Evolutionary conservation across 2,797 vertebrate species (phyloP).

Genomic region (Cheirogaleus major): DNA sequence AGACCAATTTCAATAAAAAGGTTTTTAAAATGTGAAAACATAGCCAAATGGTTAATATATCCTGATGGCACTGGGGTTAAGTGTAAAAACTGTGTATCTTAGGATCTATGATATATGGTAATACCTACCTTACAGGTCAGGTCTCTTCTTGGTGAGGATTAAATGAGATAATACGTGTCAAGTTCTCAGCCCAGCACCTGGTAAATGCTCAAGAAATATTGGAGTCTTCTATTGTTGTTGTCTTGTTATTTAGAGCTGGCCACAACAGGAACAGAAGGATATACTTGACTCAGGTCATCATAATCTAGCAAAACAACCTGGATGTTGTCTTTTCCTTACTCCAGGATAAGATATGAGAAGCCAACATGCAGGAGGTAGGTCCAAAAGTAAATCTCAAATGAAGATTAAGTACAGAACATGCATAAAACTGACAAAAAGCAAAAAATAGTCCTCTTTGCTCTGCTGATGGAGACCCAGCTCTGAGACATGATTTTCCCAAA

Average conservation of each 20-base stretch:
- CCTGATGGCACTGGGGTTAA: neutral
- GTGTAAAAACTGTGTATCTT: neutral
- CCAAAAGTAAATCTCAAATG: neutral
- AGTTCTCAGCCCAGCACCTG: neutral
- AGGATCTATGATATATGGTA: neutral
- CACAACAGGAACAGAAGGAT: neutral
- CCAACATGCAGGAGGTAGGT: neutral
- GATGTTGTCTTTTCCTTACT: neutral
- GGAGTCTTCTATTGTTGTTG: neutral
- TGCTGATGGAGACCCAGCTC: neutral
- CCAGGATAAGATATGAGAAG: neutral
- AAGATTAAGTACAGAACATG: neutral
- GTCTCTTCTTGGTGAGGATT: neutral
- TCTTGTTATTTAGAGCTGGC: neutral
- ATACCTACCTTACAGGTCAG: neutral
- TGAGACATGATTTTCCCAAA: neutral
- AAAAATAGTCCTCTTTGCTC: neutral
- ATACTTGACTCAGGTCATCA: neutral
- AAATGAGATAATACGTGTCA: fast-evolving
- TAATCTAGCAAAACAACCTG: neutral
- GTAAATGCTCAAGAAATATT: neutral
- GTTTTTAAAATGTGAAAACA: neutral
- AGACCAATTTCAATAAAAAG: neutral
- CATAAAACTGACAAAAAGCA: neutral
- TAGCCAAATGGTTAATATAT: neutral